A percentile compares a stretch with the other conserved stretches of the same genome.
These are phyloP conservation scores for Nothura maculosa DNA, from an alignment of 2,797 vertebrate genomes.

Conservation along the genomic window DNA sequence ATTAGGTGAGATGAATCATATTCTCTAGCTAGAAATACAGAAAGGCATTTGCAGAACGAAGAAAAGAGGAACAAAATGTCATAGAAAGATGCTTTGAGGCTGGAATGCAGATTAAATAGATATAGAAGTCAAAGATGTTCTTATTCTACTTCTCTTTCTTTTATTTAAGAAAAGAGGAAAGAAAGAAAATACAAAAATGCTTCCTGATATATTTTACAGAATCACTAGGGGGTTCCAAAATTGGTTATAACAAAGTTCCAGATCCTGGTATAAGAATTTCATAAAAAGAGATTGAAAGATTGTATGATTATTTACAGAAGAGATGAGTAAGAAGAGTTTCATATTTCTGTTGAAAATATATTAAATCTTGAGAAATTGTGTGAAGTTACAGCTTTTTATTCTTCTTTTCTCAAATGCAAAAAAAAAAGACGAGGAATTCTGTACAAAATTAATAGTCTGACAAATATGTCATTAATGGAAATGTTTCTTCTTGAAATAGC, in stretches of 20 bases:
- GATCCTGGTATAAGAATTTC: constrained; percentile 22
- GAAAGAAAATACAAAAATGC: neutral
- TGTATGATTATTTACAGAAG: constrained; percentile 24
- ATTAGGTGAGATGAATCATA: neutral
- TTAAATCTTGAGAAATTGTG: neutral
- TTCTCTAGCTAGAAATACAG: neutral
- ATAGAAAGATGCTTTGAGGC: no score
- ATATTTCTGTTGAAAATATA: constrained; percentile 8
- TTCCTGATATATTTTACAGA: constrained; percentile 18
- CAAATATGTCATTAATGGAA: neutral
- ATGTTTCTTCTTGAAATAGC: neutral
- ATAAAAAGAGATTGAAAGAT: constrained; percentile 49
- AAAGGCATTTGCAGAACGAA: no score
- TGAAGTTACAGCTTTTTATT: neutral
- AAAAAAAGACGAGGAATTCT: neutral
- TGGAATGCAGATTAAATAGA: no score
- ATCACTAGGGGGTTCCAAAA: neutral
- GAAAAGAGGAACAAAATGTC: no score
- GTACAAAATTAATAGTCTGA: neutral
- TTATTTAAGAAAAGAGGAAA: neutral
- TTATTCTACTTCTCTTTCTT: no score
- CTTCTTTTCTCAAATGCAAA: neutral
- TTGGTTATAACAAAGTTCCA: constrained; percentile 9
- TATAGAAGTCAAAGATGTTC: no score
- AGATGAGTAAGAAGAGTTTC: neutral